Conservation (phyloP, 2,888 invertebrate genomes). For the Pterostichus niger region DNA sequence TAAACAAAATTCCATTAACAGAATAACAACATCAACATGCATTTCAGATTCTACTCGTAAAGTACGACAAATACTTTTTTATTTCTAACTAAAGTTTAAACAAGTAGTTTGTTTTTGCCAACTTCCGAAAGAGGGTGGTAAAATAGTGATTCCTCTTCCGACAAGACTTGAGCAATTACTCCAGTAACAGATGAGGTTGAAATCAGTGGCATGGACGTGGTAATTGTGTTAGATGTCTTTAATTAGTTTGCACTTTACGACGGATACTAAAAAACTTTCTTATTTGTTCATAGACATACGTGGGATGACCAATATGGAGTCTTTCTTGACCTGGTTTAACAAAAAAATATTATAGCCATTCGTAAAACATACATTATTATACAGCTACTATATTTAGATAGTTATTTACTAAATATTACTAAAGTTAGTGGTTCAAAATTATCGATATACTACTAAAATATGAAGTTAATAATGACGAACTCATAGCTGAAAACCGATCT, state of each 20-base stretch:
- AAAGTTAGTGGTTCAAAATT: no score
- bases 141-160: constrained; percentile 2
- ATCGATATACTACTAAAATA: no score
- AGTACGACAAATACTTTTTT: neutral
- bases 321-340: no score
- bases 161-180: constrained; percentile 3
- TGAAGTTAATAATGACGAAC: no score
- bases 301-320: no score
- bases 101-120: constrained; percentile 8
- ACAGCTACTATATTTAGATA: no score
- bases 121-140: neutral
- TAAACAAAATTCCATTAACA: neutral
- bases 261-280: neutral
- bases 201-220: constrained; percentile 3
- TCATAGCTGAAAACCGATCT: no score
- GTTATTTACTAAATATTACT: no score
- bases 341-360: no score
- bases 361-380: no score
- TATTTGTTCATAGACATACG: neutral
- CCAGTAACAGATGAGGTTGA: constrained; percentile 18
- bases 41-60: neutral
- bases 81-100: neutral
- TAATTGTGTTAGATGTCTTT: constrained; percentile 23
- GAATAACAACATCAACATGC: neutral
- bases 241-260: constrained; percentile 22